Conservation (phyloP, 2,888 invertebrate genomes). For the Leptinotarsa rubiginosa region DNA sequence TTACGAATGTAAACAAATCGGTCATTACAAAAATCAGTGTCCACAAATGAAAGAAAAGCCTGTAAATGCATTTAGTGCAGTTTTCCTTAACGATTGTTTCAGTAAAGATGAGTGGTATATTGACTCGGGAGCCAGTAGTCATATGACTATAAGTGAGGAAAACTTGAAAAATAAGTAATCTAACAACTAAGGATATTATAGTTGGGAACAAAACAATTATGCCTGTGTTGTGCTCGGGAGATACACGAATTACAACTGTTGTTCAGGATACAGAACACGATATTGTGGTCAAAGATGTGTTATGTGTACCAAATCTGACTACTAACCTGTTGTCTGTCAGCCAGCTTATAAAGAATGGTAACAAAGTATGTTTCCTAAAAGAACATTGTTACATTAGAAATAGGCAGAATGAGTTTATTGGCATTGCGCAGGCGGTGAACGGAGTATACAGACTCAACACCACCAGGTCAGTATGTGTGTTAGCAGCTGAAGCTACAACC, state of each 20-base stretch:
- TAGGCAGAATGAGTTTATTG: background rate
- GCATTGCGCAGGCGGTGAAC: background rate
- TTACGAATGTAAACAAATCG: conserved; percentile 41
- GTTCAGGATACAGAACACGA: conserved; percentile 25
- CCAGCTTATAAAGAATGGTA: conserved; percentile 1
- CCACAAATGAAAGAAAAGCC: background rate
- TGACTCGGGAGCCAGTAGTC: conserved; percentile 52
- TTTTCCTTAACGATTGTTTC: conserved; percentile 42
- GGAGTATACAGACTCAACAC: background rate
- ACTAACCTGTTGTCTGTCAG: background rate
- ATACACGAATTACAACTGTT: conserved; percentile 42
- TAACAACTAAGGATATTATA: conserved; percentile 39
- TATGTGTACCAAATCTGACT: conserved; percentile 46
- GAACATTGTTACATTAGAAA: background rate
- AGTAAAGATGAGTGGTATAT: conserved; percentile 51
- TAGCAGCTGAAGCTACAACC: background rate
- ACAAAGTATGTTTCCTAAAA: background rate
- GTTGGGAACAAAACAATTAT: conserved; percentile 42
- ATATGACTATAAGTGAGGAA: conserved; percentile 43
- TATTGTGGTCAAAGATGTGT: conserved; percentile 40
- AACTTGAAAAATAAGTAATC: conserved; percentile 31
- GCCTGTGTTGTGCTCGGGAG: conserved; percentile 44
- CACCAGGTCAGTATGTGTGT: background rate
- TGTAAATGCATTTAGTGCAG: conserved; percentile 44
- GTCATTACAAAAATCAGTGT: conserved; percentile 36